Base-by-base conservation (phyloP, 2,888 invertebrate species). In the Spodoptera littoralis region DNA sequence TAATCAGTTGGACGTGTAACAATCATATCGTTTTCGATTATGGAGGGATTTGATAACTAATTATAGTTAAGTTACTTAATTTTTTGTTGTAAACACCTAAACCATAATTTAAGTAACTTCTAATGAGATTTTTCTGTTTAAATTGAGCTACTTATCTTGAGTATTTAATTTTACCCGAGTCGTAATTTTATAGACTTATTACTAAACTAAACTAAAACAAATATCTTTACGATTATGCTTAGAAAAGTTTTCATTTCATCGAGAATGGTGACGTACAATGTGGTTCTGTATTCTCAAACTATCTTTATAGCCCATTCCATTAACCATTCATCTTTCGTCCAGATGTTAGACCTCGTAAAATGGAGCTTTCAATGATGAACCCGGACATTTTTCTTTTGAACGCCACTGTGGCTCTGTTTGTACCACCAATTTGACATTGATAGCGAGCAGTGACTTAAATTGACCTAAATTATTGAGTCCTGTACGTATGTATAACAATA, bases 261-360 rank as follows among this genome's bases (percentile, higher is more conserved):
- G 44, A 43, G 22, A 27, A 51, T 24, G 58, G 57, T 77, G 77
- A 77, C 78, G 77, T 77, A 74, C 43, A 65, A 64, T 85, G 82
- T 82, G 80, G 78, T 74, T 79, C 65, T 72, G 64, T 65, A 77
- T 74, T 78, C 77, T 80, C 73, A 66, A 72, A 69, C 76, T 83
- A 86, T 86, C 77, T 86, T 87, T 84, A 84, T 82, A 63, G 79
- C 77, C 61, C 63, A 65, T 78, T 79, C 64, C 64, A 80, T 82
- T 77, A 80, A 80, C 74, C 76, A 77, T 77, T 65, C 70, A 81
- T 74, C 60, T 76, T 70, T 61, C 62, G 60, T 70, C 74, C 75
- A 79, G 74, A 82, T 77, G 75, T 67, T 64, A 47, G 71, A 61
- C 71, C 70, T 79, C 79, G 74, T 78, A 73, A 83, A 80, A 75